Evolutionary conservation across 2,797 vertebrate genomes (phyloP), one percentile per base, ranked within the genome.

Genomic region (Ibycter americanus): DNA sequence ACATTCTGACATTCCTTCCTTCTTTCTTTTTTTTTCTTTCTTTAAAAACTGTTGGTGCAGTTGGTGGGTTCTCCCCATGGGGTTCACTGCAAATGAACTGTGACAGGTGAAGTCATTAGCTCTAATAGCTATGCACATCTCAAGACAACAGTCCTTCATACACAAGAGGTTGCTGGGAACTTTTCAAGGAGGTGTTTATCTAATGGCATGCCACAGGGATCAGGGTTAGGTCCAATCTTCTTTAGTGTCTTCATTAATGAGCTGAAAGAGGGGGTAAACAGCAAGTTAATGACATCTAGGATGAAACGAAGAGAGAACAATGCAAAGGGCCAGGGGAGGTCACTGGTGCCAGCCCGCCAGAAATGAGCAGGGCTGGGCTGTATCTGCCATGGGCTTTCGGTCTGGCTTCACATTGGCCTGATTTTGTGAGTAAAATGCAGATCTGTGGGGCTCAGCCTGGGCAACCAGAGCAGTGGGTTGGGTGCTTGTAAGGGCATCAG

Each of bases 181-280:
- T 56, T 78, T 47, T 73, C 38, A 61, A 73, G 68, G 58, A 84
- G 47, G 52, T 32, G 8, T 68, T 95, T 84, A 44, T 66, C 74
- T 67, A 58, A 51, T 3, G 4, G 13, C 23, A 9, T 32, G 32
- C 44, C 55, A 18, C 6, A 9, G 47, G n/a, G 21, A 61, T 63
- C 40, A 15, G 56, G 56, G 27, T n/a, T 76, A 6, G 1, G 52
- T 26, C 40, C 49, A 32, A 46, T 44, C 87, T 83, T 87, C 81
- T 71, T 31, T 56, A 54, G 62, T 79, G 68, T 93, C 97, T 89
- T 95, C 90, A 77, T 95, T 91, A 95, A 74, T 49, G 87, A 90
- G 73, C 89, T 55, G 62, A 58, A 96, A 92, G 83, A 85, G 84
- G 38, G 52, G 46, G n/a, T 89, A 90, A 66, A 52, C 9, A n/a